Evolutionary conservation across 2,113 vertebrate species (phyloP).

Genomic region (Pachypanchax playfairii): DNA sequence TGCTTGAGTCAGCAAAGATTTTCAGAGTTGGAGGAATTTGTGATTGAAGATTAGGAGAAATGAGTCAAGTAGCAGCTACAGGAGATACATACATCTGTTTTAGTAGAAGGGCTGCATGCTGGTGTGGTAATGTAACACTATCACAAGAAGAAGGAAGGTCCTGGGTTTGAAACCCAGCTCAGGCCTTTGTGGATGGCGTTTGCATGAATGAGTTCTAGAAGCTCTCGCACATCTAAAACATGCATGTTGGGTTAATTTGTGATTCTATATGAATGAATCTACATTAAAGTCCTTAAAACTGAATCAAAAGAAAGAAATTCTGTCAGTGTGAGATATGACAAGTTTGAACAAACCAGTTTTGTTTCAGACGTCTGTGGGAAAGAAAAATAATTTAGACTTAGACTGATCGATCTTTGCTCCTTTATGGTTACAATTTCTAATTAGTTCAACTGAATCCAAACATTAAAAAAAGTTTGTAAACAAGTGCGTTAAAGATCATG

Average conservation of each 20-base stretch:
- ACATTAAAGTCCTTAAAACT: neutral
- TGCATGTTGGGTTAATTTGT: too few species aligned
- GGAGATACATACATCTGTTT: neutral
- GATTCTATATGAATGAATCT: neutral
- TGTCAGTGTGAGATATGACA: neutral
- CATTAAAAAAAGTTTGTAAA: too few species aligned
- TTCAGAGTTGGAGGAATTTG: neutral
- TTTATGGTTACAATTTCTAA: neutral
- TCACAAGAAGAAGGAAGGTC: too few species aligned
- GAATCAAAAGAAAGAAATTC: neutral
- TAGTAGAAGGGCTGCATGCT: too few species aligned
- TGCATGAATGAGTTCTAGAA: too few species aligned
- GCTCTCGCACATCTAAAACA: too few species aligned
- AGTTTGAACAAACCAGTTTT: neutral
- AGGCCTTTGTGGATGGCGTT: too few species aligned
- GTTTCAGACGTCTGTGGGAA: neutral
- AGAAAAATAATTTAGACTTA: neutral
- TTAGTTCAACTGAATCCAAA: neutral
- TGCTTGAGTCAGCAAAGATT: constrained; percentile 28
- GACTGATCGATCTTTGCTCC: neutral
- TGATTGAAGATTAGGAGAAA: neutral
- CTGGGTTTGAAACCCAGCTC: too few species aligned
- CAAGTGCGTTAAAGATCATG: too few species aligned
- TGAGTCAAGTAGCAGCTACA: neutral
- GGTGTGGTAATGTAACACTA: too few species aligned